These are phyloP conservation scores for Bucorvus abyssinicus DNA, from an alignment of 2,797 vertebrate genomes.

Conservation along the genomic window DNA sequence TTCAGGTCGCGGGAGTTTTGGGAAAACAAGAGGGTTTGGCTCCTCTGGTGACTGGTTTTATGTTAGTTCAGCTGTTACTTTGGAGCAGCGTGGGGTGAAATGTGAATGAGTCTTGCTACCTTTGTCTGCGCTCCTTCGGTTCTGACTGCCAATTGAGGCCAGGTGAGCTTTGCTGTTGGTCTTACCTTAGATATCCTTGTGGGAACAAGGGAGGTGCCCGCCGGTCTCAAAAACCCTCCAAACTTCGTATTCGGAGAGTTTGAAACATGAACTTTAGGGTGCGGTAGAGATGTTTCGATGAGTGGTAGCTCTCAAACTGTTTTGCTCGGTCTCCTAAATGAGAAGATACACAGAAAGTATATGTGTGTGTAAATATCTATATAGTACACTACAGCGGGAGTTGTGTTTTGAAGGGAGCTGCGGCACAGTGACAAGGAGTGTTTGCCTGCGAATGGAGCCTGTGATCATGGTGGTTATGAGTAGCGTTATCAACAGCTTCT, in stretches of 20 bases:
- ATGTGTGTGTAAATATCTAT: background rate
- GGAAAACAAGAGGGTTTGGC: too few species aligned
- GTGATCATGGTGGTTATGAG: background rate
- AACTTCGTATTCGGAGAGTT: background rate
- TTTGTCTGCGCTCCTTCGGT: background rate
- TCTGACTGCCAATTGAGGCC: background rate
- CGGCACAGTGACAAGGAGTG: fast-evolving
- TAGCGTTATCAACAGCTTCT: background rate
- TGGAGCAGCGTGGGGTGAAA: background rate
- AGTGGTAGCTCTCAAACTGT: background rate
- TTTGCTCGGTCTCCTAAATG: background rate
- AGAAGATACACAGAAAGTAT: background rate
- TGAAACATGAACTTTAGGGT: fast-evolving
- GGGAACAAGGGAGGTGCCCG: background rate
- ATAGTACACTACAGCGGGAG: fast-evolving
- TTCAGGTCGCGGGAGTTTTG: fast-evolving
- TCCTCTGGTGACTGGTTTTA: background rate
- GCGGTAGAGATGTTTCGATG: fast-evolving
- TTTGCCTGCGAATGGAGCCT: background rate
- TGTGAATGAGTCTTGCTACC: background rate
- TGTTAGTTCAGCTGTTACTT: background rate
- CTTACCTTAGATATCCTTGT: background rate
- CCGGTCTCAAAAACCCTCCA: background rate
- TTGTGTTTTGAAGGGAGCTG: background rate
- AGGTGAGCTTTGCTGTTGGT: background rate